Percentiles rank a stretch among this genome's conserved stretches.
phyloP scores from a whole-genome alignment of 2,113 vertebrate genomes.

The Triplophysa tibetana region DNA sequence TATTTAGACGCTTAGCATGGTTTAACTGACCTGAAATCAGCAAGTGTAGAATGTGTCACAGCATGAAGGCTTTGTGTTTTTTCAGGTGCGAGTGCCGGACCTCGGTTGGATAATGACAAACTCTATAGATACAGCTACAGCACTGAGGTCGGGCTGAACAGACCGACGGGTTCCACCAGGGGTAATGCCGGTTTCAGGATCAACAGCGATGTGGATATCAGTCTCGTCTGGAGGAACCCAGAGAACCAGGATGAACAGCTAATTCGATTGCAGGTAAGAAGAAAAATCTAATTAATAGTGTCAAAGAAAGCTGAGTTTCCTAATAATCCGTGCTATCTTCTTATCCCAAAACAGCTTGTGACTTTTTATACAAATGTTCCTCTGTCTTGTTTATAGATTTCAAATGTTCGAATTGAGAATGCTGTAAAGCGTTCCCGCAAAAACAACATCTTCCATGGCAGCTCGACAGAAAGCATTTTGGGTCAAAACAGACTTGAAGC shows the following conservation, averaged over 20 bases:
- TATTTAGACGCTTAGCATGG: neutral
- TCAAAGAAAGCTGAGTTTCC: neutral
- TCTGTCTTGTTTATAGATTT: constrained; percentile 74
- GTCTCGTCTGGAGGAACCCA: constrained; percentile 88
- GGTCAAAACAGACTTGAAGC: constrained; percentile 77
- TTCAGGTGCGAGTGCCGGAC: constrained; percentile 85
- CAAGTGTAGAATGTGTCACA: constrained; percentile 30
- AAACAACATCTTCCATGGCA: constrained; percentile 83
- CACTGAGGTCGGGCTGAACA: constrained; percentile 83
- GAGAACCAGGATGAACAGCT: constrained; percentile 87
- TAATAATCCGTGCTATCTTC: no score
- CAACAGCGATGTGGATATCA: constrained; percentile 80
- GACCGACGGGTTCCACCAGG: constrained; percentile 70
- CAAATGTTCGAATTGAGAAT: constrained; percentile 80
- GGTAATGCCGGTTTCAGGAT: constrained; percentile 82
- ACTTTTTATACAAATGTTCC: neutral
- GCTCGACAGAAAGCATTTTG: constrained; percentile 75
- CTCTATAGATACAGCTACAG: constrained; percentile 88
- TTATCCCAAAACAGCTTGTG: neutral
- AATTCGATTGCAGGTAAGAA: constrained; percentile 72
- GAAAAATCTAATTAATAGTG: neutral
- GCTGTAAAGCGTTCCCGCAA: constrained; percentile 71
- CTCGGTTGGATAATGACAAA: constrained; percentile 86
- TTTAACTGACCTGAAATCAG: constrained; percentile 33
- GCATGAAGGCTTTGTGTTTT: constrained; percentile 61